phyloP scores from a whole-genome alignment of 2,888 invertebrate species.

The Agapostemon virescens region DNA sequence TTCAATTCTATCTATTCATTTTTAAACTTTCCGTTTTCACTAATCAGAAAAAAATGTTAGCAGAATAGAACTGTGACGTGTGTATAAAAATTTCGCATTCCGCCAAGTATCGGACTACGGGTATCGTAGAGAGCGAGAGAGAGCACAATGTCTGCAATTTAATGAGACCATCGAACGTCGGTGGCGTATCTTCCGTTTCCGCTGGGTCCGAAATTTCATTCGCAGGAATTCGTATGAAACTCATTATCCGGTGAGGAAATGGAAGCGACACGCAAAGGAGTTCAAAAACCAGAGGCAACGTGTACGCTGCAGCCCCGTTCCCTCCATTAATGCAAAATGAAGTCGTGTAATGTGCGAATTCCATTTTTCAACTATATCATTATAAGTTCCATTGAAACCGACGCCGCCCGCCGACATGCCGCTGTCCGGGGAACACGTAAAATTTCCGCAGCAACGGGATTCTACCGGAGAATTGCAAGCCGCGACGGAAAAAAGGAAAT shows the following conservation, averaged over 20 bases:
- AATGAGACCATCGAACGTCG: background rate
- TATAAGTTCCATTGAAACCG: background rate
- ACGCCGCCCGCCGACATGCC: background rate
- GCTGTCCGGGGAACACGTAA: background rate
- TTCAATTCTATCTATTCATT: no score
- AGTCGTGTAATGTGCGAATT: background rate
- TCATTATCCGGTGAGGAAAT: background rate
- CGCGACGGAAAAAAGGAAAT: background rate
- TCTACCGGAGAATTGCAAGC: background rate
- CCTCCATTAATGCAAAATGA: constrained; percentile 1
- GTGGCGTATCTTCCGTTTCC: background rate
- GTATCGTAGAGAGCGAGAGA: background rate
- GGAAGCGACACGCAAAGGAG: background rate
- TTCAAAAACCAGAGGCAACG: background rate
- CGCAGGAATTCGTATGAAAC: background rate
- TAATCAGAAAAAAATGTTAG: no score
- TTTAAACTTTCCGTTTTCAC: no score
- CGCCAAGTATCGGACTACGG: background rate
- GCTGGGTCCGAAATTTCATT: background rate
- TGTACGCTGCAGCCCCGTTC: background rate
- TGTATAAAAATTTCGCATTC: background rate
- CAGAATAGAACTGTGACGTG: background rate
- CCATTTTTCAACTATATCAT: background rate
- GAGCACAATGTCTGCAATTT: background rate
- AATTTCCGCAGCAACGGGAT: background rate